phyloP scores from a whole-genome alignment of 64 coral and sea anemone genomes.

The Pocillopora damicornis region DNA sequence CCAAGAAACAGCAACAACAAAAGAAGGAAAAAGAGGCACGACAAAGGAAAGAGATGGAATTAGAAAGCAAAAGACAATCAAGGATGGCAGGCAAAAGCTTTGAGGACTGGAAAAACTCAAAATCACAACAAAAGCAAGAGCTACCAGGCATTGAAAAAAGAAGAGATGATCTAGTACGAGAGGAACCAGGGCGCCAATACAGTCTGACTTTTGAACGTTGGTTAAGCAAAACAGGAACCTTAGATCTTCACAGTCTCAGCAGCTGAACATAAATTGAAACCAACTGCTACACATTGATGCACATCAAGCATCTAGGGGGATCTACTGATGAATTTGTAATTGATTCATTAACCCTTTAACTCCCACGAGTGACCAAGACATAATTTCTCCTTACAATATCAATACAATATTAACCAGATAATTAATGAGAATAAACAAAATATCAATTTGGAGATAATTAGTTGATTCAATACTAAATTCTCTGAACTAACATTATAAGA shows the following conservation, averaged over 20 bases:
- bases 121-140: conserved; percentile 44
- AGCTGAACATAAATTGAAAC: neutral
- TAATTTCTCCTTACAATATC: no score
- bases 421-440: no score
- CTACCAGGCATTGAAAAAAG: conserved; percentile 14
- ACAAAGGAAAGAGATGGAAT: conserved; percentile 45
- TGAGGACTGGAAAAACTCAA: conserved; percentile 71
- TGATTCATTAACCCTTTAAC: no score
- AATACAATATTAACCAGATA: no score
- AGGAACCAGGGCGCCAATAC: conserved; percentile 14
- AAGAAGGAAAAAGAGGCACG: conserved; percentile 51
- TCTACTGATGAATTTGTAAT: no score
- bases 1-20: conserved; percentile 59
- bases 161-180: conserved; percentile 29
- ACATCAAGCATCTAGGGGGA: neutral
- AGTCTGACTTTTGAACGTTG: conserved; percentile 46
- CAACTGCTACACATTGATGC: neutral
- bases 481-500: no score
- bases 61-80: conserved; percentile 42
- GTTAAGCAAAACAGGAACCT: conserved; percentile 23
- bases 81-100: conserved; percentile 46
- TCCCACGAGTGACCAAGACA: no score
- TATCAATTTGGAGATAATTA: no score
- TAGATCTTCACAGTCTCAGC: conserved; percentile 12
- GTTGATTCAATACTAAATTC: no score